Conservation (phyloP, 2,113 vertebrate genomes). For the Gallinago undulata region DNA sequence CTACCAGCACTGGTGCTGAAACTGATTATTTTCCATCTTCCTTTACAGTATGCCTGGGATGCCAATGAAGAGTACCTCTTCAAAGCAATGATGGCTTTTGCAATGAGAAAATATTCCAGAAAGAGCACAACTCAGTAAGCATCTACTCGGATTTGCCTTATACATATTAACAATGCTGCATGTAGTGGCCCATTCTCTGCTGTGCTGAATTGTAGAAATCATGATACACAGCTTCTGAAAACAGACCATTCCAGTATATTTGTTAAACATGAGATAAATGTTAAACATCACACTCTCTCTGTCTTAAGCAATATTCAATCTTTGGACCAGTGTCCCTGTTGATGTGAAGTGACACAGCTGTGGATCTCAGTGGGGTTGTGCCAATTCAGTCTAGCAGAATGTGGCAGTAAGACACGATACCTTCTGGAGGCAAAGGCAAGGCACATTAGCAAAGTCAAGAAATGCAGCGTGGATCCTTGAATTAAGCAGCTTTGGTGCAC, state of each 20-base stretch:
- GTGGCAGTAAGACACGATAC: background rate
- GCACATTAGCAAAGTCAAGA: background rate
- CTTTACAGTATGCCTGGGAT: constrained; percentile 90
- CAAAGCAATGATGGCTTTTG: constrained; percentile 87
- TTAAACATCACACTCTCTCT: background rate
- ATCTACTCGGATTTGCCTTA: background rate
- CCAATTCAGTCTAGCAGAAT: background rate
- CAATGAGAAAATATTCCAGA: constrained; percentile 80
- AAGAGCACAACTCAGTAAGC: constrained; percentile 81
- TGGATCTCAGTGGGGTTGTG: background rate
- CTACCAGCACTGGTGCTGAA: background rate
- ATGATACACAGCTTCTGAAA: background rate
- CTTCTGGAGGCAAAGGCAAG: background rate
- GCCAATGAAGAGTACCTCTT: constrained; percentile 89
- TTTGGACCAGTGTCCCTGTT: background rate
- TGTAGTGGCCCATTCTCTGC: background rate
- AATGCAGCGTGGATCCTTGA: background rate
- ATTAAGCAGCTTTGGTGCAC: background rate
- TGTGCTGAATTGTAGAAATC: background rate
- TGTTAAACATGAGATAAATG: background rate
- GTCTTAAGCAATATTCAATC: background rate
- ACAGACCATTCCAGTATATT: background rate
- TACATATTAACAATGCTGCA: background rate
- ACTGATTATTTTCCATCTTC: constrained; percentile 15
- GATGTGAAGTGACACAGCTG: background rate